phyloP scores from a whole-genome alignment of 2,888 invertebrate species.

The Hanleya hanleyi region DNA sequence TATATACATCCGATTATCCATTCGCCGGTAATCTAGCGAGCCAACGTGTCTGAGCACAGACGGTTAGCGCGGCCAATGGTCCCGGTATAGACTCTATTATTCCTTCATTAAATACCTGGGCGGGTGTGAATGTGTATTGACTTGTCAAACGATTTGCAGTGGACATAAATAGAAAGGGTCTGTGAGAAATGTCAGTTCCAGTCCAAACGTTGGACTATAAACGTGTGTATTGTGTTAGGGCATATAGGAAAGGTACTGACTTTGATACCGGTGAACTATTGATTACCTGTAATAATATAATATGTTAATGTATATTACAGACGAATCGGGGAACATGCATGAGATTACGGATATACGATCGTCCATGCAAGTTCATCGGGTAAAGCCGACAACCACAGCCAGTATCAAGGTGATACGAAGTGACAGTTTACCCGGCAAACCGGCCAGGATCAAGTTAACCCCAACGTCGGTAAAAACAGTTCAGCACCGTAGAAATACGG shows the following conservation, averaged over 20 bases:
- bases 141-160: background rate
- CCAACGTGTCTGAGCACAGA: too few species aligned
- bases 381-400: background rate
- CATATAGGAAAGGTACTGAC: too few species aligned
- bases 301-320: conserved; percentile 7
- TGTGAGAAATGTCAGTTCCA: conserved; percentile 5
- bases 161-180: background rate
- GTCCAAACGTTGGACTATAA: background rate
- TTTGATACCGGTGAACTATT: too few species aligned
- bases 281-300: too few species aligned
- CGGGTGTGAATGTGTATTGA: background rate
- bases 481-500: background rate
- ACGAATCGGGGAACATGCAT: background rate
- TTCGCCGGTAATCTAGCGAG: too few species aligned
- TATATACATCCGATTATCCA: too few species aligned
- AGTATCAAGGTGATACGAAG: background rate
- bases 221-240: background rate
- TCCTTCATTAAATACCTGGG: background rate
- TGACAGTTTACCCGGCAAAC: background rate
- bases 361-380: background rate
- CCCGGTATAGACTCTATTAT: background rate
- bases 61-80: too few species aligned
- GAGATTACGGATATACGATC: conserved; percentile 1
- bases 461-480: background rate
- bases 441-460: background rate